Percentiles rank a stretch among this genome's conserved stretches.
Conservation (phyloP, 1,140 invertebrate genomes). For the Metopolophium dirhodum region DNA sequence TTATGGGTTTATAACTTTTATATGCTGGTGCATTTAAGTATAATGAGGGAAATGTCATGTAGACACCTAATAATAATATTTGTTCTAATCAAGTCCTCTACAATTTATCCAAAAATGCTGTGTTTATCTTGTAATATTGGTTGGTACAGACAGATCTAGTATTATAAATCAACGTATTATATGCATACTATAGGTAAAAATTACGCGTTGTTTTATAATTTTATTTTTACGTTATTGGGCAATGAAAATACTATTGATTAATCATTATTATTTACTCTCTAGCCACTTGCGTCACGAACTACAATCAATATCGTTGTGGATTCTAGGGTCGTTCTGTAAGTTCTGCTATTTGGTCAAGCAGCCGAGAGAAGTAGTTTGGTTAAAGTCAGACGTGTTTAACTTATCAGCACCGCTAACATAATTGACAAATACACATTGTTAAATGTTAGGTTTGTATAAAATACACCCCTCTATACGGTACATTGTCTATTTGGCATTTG, state of each 20-base stretch:
- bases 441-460: neutral
- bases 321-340: neutral
- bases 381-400: neutral
- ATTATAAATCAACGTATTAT: too few species aligned
- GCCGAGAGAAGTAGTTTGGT: neutral
- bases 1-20: too few species aligned
- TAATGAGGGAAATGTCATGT: too few species aligned
- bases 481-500: neutral
- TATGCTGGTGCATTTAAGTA: too few species aligned
- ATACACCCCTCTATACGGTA: too few species aligned
- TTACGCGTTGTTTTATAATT: neutral
- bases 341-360: neutral
- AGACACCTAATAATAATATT: too few species aligned
- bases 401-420: neutral
- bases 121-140: too few species aligned
- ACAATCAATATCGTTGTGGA: neutral
- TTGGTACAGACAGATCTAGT: too few species aligned
- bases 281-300: neutral
- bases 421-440: constrained; percentile 4
- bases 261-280: neutral
- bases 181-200: too few species aligned
- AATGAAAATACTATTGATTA: neutral
- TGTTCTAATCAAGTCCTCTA: too few species aligned
- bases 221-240: neutral
- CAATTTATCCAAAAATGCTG: too few species aligned